Evolutionary conservation across 2,113 vertebrate genomes (phyloP).

Genomic region (Hoplias malabaricus): DNA sequence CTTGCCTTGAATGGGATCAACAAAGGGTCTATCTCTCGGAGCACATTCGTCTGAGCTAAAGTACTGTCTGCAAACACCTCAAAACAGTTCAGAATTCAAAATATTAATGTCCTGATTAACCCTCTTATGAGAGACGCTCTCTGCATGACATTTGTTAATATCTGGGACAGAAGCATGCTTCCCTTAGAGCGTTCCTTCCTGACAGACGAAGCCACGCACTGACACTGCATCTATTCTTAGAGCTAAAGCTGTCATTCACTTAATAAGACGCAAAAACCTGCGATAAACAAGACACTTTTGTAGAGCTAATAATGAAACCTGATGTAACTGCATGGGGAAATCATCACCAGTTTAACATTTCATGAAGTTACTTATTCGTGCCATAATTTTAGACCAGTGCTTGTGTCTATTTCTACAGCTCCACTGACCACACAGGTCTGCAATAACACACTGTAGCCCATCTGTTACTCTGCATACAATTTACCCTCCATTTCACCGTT

Average conservation of each 20-base stretch:
- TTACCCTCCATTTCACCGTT: too few relatives aligned
- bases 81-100: too few relatives aligned
- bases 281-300: background rate
- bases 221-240: background rate
- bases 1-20: too few relatives aligned
- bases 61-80: background rate
- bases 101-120: background rate
- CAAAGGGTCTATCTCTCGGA: too few relatives aligned
- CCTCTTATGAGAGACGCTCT: background rate
- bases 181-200: background rate
- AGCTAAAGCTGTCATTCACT: background rate
- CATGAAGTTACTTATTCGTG: too few relatives aligned
- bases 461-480: too few relatives aligned
- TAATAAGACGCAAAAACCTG: background rate
- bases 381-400: too few relatives aligned
- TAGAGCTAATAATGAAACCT: background rate
- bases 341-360: too few relatives aligned
- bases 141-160: constrained; percentile 3
- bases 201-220: background rate
- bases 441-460: too few relatives aligned
- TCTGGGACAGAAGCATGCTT: background rate
- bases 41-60: background rate
- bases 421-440: too few relatives aligned
- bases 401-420: too few relatives aligned
- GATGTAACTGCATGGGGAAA: too few relatives aligned